phyloP scores from a whole-genome alignment of 2,888 invertebrate genomes.

The Mycalesis mineus region DNA sequence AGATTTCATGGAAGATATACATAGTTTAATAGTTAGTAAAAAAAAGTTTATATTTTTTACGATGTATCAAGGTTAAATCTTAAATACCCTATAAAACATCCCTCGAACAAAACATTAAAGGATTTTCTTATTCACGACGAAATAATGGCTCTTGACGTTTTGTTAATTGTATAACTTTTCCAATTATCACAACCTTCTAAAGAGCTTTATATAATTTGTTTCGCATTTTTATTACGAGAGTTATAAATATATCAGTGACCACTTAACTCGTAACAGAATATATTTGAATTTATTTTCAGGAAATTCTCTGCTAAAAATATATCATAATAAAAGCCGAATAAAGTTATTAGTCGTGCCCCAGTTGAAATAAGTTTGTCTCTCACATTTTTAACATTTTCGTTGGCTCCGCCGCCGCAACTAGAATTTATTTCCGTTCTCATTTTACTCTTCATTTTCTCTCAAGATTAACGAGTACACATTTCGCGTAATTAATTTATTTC shows the following conservation, averaged over 20 bases:
- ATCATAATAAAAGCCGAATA: no score
- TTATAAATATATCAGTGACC: no score
- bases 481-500: constrained; percentile 1
- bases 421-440: constrained; percentile 2
- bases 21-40: no score
- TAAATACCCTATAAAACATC: not conserved
- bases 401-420: not conserved
- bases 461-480: constrained; percentile 2
- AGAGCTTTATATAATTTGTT: not conserved
- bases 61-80: no score
- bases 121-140: not conserved
- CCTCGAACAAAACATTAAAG: not conserved
- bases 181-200: not conserved
- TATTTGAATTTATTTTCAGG: no score
- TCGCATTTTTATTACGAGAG: no score
- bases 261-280: no score
- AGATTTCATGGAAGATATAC: no score
- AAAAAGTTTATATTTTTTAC: no score
- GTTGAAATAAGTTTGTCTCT: not conserved
- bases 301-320: no score
- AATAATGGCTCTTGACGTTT: no score
- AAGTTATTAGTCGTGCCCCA: no score
- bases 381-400: not conserved
- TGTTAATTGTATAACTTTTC: not conserved
- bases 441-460: constrained; percentile 3